Base-by-base conservation (phyloP, 1,140 invertebrate species). In the Mesaphorura yosii region DNA sequence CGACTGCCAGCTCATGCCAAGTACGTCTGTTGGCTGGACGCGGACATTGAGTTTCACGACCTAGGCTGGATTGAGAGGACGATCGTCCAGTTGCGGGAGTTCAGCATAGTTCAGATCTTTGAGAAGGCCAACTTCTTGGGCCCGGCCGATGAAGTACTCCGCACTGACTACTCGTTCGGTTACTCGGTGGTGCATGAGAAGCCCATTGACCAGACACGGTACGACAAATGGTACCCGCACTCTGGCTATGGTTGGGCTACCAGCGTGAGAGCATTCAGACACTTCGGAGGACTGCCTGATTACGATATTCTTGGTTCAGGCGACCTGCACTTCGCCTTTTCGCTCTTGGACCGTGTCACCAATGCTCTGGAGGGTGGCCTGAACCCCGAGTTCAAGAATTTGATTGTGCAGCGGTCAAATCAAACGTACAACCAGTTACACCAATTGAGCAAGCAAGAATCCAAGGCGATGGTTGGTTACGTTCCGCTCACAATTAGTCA, bases 141-240 rank as follows among this genome's bases (percentile, higher is more conserved):
- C 14, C 53, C 53, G 23, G 10, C 28, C 41, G 34, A 22, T n/a
- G 7, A 39, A 48, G 31, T 38, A 15, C 23, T 54, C 7, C 25
- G 53, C 5, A 47, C 12, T 6, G 51, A 53, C 29, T 47, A 47
- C 22, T 46, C 42, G 1, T 53, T 53, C 29, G 53, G 53, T 2
- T 54, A 54, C 34, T 54, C 53, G 1, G 53, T 54, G 2, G 34
- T 54, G 0, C 45, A 48, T 19, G 46, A 28, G 17, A 54, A 54
- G 42, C 15, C 23, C 17, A 54, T 54, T 48, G 53, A 54, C 20
- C 53, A 54, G 17, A 41, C 48, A 6, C n/a, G 53, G 25, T 54
- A 54, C 41, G 53, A 39, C n/a, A 47, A 54, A 19, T 54, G 53
- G 53, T 54, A 54, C 25, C 53, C 53, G 3, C 53, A 54, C 25